These are phyloP conservation scores for Bemisia tabaci DNA, from an alignment of 1,140 invertebrate genomes.

Conservation along the genomic window DNA sequence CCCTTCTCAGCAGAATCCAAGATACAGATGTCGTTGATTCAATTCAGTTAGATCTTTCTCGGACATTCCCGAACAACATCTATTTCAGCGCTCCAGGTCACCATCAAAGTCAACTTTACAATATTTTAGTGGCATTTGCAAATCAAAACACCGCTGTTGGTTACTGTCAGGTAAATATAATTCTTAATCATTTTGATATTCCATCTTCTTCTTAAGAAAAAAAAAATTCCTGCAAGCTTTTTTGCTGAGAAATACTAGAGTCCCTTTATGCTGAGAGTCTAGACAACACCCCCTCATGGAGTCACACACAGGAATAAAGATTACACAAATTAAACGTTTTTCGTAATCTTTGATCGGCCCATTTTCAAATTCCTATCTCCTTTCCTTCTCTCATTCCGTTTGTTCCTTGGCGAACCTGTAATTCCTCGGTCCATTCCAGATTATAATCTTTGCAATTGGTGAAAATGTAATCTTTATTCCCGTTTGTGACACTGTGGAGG, in stretches of 20 bases:
- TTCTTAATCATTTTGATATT: slow-evolving; percentile 4
- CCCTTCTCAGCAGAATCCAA: slow-evolving; percentile 36
- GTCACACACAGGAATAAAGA: too few relatives aligned
- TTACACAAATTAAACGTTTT: too few relatives aligned
- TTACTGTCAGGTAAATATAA: slow-evolving; percentile 62
- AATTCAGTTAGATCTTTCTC: slow-evolving; percentile 69
- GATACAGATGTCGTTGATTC: slow-evolving; percentile 45
- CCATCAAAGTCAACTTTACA: slow-evolving; percentile 60
- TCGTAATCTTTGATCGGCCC: too few relatives aligned
- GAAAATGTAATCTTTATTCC: too few relatives aligned
- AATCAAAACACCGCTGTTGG: slow-evolving; percentile 73
- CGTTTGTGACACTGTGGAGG: too few relatives aligned
- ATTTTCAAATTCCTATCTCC: too few relatives aligned
- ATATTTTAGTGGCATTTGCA: slow-evolving; percentile 77
- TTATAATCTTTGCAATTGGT: too few relatives aligned
- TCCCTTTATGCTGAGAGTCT: not conserved
- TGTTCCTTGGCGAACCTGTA: too few relatives aligned
- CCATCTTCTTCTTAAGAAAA: not conserved
- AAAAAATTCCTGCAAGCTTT: not conserved
- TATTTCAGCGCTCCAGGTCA: slow-evolving; percentile 63
- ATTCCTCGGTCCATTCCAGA: too few relatives aligned
- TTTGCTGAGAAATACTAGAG: too few relatives aligned
- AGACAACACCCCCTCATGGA: too few relatives aligned
- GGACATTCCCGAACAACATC: slow-evolving; percentile 91
- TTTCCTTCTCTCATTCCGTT: too few relatives aligned